A percentile compares a stretch with the other conserved stretches of the same genome.
These are phyloP conservation scores for Seriola aureovittata DNA, from an alignment of 2,113 vertebrate genomes.

Conservation along the genomic window DNA sequence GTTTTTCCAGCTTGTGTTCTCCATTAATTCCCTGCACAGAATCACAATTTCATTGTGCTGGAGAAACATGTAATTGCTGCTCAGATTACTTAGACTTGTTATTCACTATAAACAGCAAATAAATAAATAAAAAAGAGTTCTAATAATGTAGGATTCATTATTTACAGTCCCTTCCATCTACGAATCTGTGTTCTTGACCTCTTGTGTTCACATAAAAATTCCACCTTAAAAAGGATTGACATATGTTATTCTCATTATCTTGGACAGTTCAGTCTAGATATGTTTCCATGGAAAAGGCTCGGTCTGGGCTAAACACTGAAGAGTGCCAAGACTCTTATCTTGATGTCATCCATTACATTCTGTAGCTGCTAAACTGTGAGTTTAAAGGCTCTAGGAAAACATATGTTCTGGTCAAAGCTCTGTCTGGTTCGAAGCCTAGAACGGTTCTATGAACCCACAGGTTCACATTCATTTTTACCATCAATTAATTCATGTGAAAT, in stretches of 20 bases:
- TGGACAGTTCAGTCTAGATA: constrained; percentile 24
- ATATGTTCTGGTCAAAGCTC: not conserved
- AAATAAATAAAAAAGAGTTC: not conserved
- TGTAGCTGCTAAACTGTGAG: constrained; percentile 32
- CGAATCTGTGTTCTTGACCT: constrained; percentile 1
- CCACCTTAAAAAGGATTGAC: constrained; percentile 18
- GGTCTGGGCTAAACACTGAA: constrained; percentile 38
- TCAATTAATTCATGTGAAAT: not conserved
- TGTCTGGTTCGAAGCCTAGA: constrained; percentile 18
- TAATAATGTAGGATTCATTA: not conserved
- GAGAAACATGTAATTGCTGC: not conserved
- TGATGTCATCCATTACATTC: constrained; percentile 54
- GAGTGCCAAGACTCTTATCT: constrained; percentile 64
- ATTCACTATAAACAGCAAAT: not conserved
- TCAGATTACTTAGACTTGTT: not conserved
- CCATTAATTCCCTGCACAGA: constrained; percentile 9
- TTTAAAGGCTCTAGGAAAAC: constrained; percentile 28
- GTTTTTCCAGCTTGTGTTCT: constrained; percentile 42
- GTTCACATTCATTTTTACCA: not conserved
- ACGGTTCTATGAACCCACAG: not conserved
- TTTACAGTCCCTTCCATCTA: not conserved
- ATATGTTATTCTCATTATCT: constrained; percentile 54
- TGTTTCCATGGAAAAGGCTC: constrained; percentile 57
- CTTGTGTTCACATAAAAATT: constrained; percentile 12
- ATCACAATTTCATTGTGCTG: not conserved